Evolutionary conservation across 1,140 invertebrate species (phyloP), one percentile per base, ranked within the genome.

Genomic region (Hylaeus volcanicus): DNA sequence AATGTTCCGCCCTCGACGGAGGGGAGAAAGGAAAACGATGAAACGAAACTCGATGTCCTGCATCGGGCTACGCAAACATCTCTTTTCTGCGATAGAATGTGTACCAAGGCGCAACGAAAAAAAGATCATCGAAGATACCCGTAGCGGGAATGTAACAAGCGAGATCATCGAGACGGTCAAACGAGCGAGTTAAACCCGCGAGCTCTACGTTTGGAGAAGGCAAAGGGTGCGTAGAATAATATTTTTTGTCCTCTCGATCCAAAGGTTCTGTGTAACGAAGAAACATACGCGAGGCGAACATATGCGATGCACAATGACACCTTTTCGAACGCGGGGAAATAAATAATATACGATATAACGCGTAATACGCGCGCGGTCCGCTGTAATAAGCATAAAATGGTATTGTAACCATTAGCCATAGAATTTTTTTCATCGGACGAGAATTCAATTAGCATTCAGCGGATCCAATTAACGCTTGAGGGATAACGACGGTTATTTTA

Each of bases 21-120:
- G 39, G 43, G 74, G 51, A 58, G 66, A 12, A 77, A 71, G 51
- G 79, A 81, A 77, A 77, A 77, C 79, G 74, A 64, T 81, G 63
- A 81, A 64, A 53, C 41, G 56, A 15, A 65, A 70, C 74, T 81
- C 72, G 79, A 55, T 77, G 74, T 71, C 74, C 74, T 56, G 74
- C 65, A 26, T 48, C 72, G 37, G 72, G 55, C 79, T 77, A 63
- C 53, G 65, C n/a, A 81, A 81, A 81, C 66, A 81, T 56, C 69
- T 45, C 37, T 37, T 61, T 69, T 37, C 73, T 61, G 48, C 55
- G 45, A 68, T 66, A 55, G 72, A 69, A 68, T 43, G 65, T 74
- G 63, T 14, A 80, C 64, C 45, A 51, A n/a, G 63, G 66, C 26
- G 14, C 15, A 26, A 14, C 41, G 26, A n/a, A 51, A 51, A 51